Percentiles rank a stretch among this genome's conserved stretches.
These are phyloP conservation scores for Scaeva pyrastri DNA, from an alignment of 2,888 invertebrate species.

Conservation along the genomic window DNA sequence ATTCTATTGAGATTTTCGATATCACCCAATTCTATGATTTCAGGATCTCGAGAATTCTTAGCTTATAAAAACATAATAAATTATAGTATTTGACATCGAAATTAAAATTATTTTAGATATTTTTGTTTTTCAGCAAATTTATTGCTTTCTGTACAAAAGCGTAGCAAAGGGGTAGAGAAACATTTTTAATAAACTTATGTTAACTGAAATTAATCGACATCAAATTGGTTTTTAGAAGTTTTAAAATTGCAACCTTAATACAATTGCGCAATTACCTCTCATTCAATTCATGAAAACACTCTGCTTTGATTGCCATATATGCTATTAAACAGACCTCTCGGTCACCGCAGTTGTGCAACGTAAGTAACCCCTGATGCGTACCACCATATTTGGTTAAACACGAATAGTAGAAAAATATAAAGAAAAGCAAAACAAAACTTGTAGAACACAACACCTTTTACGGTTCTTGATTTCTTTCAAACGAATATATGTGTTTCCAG, in stretches of 20 bases:
- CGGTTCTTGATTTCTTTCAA: slow-evolving; percentile 64
- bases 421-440: slow-evolving; percentile 17
- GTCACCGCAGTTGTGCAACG: slow-evolving; percentile 47
- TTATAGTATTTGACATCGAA: too few species aligned
- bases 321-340: slow-evolving; percentile 13
- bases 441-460: slow-evolving; percentile 65
- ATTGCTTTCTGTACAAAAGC: too few species aligned
- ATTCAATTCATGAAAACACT: slow-evolving; percentile 14
- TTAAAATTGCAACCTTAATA: slow-evolving; percentile 17
- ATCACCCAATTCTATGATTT: too few species aligned
- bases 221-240: too few species aligned
- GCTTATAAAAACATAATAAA: too few species aligned
- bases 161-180: too few species aligned
- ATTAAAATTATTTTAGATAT: too few species aligned
- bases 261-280: slow-evolving; percentile 11
- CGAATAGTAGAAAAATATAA: slow-evolving; percentile 9
- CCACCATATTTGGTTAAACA: slow-evolving; percentile 55
- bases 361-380: slow-evolving; percentile 60
- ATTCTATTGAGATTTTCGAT: too few species aligned
- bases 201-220: too few species aligned
- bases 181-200: too few species aligned
- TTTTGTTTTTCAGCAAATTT: too few species aligned
- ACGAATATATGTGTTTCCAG: background rate
- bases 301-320: slow-evolving; percentile 30
- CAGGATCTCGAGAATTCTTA: too few species aligned